These are phyloP conservation scores for Eira barbara DNA, from an alignment of 2,113 vertebrate species.

Conservation along the genomic window DNA sequence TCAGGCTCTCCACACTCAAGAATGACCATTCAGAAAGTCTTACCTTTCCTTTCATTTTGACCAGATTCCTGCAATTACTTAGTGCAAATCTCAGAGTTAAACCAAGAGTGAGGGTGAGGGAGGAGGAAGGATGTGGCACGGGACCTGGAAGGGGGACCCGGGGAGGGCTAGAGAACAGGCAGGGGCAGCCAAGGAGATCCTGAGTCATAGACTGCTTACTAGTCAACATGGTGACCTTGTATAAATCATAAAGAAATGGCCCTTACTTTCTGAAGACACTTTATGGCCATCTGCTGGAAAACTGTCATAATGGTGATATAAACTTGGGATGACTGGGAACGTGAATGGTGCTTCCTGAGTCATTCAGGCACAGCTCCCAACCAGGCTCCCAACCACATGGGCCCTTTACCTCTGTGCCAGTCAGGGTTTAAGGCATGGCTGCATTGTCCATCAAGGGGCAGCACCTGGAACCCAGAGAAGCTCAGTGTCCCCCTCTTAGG, in stretches of 20 bases:
- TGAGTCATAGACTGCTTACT: not conserved
- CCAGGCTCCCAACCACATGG: not conserved
- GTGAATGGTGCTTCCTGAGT: not conserved
- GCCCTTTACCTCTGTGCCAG: not conserved
- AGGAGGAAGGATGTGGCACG: not conserved
- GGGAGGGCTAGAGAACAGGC: not conserved
- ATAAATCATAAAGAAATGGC: not conserved
- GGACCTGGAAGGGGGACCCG: not conserved
- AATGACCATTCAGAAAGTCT: not conserved
- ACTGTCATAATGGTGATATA: not conserved
- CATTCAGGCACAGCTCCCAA: accelerated
- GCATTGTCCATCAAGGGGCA: not conserved
- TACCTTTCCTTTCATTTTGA: not conserved
- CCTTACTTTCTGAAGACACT: slow-evolving; percentile 47
- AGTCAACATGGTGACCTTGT: not conserved
- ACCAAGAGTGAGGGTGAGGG: not conserved
- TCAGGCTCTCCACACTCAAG: not conserved
- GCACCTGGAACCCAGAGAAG: not conserved
- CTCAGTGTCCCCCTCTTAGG: not conserved
- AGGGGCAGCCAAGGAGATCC: not conserved
- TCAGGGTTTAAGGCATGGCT: not conserved
- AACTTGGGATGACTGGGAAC: not conserved
- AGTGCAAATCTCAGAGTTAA: not conserved
- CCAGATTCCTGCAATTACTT: not conserved
- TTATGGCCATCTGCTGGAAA: slow-evolving; percentile 66